Evolutionary conservation across 2,113 vertebrate species (phyloP).

Genomic region (Aspiorhynchus laticeps): DNA sequence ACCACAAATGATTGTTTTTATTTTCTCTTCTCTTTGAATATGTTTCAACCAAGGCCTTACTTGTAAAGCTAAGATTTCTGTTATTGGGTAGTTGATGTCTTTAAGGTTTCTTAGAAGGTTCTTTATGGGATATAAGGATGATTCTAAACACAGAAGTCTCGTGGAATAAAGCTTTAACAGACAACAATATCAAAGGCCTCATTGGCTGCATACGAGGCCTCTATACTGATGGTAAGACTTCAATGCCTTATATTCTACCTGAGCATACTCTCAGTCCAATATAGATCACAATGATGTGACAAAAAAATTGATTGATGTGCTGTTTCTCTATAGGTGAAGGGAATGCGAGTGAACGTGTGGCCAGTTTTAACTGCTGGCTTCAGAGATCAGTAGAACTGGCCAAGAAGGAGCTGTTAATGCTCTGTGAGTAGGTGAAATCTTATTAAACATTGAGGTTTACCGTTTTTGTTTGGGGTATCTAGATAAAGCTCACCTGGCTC

Average conservation of each 20-base stretch:
- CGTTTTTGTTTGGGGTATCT: not conserved
- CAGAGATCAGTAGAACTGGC: constrained; percentile 61
- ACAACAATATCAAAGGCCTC: constrained; percentile 63
- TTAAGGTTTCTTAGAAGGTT: not conserved
- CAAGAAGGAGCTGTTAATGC: constrained; percentile 65
- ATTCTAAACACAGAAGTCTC: constrained; percentile 53
- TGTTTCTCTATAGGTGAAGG: not conserved
- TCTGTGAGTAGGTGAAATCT: constrained; percentile 60
- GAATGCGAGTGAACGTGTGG: not conserved
- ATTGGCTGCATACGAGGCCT: constrained; percentile 52
- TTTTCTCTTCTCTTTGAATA: not conserved
- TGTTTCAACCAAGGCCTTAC: not conserved
- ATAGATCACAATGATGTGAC: not conserved
- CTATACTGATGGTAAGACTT: constrained; percentile 56
- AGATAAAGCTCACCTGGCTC: not conserved
- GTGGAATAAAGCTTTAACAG: constrained; percentile 63
- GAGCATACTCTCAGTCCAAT: not conserved
- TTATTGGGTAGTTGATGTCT: not conserved
- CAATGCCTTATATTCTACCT: not conserved
- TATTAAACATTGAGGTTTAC: constrained; percentile 12
- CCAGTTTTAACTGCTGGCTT: constrained; percentile 62
- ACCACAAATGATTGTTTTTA: not conserved
- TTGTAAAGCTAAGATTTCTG: not conserved
- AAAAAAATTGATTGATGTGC: not conserved
- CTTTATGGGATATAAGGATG: not conserved